Conservation (phyloP, 2,888 invertebrate genomes). For the Pyrrhosoma nymphula region DNA sequence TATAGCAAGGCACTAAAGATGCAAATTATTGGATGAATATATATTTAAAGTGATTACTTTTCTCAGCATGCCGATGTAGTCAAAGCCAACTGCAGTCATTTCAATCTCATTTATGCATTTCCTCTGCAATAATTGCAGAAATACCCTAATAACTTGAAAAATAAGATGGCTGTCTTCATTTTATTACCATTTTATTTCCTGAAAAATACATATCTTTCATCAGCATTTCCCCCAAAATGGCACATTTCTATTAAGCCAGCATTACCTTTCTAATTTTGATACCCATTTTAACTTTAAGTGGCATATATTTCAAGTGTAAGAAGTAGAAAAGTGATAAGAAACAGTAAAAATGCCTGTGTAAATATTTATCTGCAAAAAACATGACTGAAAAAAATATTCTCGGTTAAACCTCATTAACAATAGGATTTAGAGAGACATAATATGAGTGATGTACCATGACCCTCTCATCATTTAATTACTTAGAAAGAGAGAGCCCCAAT, state of each 20-base stretch:
- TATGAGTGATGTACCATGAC: background rate
- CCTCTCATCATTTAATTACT: too few species aligned
- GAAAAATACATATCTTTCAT: background rate
- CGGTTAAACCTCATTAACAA: too few species aligned
- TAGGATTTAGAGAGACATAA: background rate
- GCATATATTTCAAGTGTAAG: background rate
- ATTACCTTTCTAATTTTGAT: background rate
- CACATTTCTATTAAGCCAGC: background rate
- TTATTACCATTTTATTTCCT: background rate
- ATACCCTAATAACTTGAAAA: conserved; percentile 10
- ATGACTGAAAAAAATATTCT: too few species aligned
- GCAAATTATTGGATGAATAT: background rate
- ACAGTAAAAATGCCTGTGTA: background rate
- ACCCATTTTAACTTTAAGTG: too few species aligned
- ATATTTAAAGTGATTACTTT: background rate
- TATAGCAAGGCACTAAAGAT: background rate
- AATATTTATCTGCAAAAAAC: background rate
- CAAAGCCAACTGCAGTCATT: background rate
- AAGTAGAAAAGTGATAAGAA: background rate
- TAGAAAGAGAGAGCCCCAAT: background rate
- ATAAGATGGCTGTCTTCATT: background rate
- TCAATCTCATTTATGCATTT: background rate
- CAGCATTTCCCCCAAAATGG: background rate
- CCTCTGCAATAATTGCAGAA: background rate
- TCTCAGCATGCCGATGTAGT: background rate